Conservation (phyloP, 2,888 invertebrate species). For the Unio delphinus region DNA sequence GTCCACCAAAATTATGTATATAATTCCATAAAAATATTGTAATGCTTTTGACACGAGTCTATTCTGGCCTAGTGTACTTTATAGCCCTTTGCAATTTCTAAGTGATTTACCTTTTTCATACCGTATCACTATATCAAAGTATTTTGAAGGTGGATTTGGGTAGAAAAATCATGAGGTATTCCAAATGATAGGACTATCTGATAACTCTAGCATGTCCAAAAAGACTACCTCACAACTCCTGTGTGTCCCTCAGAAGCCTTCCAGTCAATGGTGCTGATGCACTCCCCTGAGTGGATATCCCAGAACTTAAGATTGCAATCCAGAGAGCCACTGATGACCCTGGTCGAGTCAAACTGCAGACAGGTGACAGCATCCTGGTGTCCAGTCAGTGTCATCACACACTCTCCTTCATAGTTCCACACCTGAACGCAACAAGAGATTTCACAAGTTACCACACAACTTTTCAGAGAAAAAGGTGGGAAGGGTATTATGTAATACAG, state of each 20-base stretch:
- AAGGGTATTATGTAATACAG: no score
- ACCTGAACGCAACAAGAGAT: conserved; percentile 56
- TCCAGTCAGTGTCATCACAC: conserved; percentile 72
- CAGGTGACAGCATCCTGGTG: conserved; percentile 75
- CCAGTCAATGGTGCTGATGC: conserved; percentile 74
- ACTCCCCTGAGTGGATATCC: conserved; percentile 71
- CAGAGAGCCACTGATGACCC: conserved; percentile 74
- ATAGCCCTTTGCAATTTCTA: no score
- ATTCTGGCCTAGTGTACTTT: no score
- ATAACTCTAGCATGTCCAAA: neutral
- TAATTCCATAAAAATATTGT: no score
- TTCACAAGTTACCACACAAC: neutral
- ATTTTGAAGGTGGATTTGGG: no score
- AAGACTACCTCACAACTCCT: conserved; percentile 71
- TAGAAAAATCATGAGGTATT: no score
- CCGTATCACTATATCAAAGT: no score
- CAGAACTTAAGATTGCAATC: conserved; percentile 74
- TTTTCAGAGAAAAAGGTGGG: no score
- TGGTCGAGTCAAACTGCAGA: conserved; percentile 72
- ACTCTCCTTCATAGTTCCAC: conserved; percentile 72
- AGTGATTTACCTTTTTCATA: no score
- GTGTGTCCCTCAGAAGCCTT: conserved; percentile 75
- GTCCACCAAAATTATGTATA: no score
- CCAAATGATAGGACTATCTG: neutral
- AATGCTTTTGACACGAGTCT: no score